phyloP scores from a whole-genome alignment of 2,797 vertebrate genomes.

The Echiichthys vipera region DNA sequence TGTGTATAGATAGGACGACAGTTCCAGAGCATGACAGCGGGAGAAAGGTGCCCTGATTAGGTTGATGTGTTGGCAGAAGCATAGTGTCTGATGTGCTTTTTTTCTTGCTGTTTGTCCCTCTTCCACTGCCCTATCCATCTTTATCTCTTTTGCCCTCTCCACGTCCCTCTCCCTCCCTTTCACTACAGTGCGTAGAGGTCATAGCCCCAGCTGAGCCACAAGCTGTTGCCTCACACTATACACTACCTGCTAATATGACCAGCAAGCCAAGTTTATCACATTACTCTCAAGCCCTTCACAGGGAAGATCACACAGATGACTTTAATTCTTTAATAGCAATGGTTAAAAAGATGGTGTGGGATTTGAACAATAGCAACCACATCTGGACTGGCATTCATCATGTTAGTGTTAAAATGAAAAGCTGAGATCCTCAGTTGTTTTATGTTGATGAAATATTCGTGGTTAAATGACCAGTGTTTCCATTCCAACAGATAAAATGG shows the following conservation, averaged over 20 bases:
- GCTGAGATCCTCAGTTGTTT: conserved; percentile 8
- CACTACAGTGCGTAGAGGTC: conserved; percentile 73
- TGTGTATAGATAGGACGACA: background rate
- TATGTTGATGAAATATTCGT: conserved; percentile 16
- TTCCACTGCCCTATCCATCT: conserved; percentile 50
- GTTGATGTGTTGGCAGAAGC: conserved; percentile 6
- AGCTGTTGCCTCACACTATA: conserved; percentile 76
- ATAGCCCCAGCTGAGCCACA: conserved; percentile 82
- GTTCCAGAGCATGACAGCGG: background rate
- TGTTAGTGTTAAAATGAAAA: conserved; percentile 23
- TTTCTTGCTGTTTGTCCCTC: conserved; percentile 8
- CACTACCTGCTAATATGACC: conserved; percentile 65
- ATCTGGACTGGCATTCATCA: background rate
- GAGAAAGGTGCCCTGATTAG: conserved; percentile 17
- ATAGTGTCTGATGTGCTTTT: conserved; percentile 11
- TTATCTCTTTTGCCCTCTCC: conserved; percentile 59
- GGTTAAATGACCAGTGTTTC: conserved; percentile 1
- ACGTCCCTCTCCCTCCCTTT: conserved; percentile 29
- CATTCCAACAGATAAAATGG: conserved; percentile 20
- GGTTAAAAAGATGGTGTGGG: background rate
- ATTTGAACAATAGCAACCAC: conserved; percentile 5
- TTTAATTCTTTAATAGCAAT: background rate
- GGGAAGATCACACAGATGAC: conserved; percentile 29
- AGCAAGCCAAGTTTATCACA: conserved; percentile 61
- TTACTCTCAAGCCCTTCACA: conserved; percentile 35